Evolutionary conservation across 2,888 invertebrate species (phyloP), one percentile per base, ranked within the genome.

Genomic region (Dicranocentrus wangi): DNA sequence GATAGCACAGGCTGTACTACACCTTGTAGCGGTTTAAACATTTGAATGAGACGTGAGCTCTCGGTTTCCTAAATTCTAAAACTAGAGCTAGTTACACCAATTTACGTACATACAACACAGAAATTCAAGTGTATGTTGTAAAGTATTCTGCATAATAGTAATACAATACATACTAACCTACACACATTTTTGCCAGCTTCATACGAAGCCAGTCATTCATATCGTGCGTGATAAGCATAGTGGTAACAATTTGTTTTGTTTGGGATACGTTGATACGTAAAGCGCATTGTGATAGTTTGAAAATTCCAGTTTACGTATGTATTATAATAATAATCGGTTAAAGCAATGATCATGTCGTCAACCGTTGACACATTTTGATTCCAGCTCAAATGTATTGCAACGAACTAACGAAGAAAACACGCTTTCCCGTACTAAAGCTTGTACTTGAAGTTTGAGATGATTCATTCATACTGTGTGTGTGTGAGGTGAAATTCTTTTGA

Each of bases 361-460:
- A 53, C 13, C 21, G 19, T 61, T 28, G 39, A 17, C 39, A 39
- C 77, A 77, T 68, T n/a, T 61, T 63, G 77, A 77, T 47, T 28
- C 77, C 77, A 77, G 77, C 77, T 77, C 77, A 77, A 77, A 66
- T 58, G 77, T 69, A 51, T 8, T 17, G 21, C 25, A 71, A 71
- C 42, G 61, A 51, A 61, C 72, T 28, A 61, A 60, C 61, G 60
- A 55, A 71, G 60, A 43, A 71, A 71, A 55, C 51, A 69, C n/a
- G n/a, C n/a, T 32, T 32, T 32, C 32, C 32, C 32, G 32, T 3
- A 32, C 32, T 32, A 39, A 43, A 65, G 8, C 63, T 73, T 73
- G 73, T 73, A 73, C 73, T 73, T 63, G 65, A 61, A 61, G 63
- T 58, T 21, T 15, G 25, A 58, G 25, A 25, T 27, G 51, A 51